Evolutionary conservation across 2,797 vertebrate species (phyloP), one percentile per base, ranked within the genome.

Genomic region (Alauda arvensis): DNA sequence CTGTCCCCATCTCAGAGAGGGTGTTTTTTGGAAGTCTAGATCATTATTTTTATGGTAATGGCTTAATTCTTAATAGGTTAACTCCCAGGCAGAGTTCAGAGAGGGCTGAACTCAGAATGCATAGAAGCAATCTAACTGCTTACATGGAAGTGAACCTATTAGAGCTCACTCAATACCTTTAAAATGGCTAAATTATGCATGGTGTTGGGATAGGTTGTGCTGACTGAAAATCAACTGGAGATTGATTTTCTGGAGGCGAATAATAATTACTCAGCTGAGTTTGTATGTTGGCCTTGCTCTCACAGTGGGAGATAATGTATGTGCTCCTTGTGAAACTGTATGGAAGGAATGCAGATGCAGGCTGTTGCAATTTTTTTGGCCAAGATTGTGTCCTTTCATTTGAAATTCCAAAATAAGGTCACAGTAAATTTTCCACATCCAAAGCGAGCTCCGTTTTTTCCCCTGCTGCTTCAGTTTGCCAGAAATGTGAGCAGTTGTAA

Each of bases 341-440:
- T 33, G 69, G 78, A 87, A 92, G 57, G 83, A 93, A 79, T 67
- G 71, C 76, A 91, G 39, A 81, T 77, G 71, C 43, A 78, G 29
- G 14, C 29, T 66, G 62, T 28, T 75, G 43, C 12, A 59, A n/a
- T 34, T 65, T 76, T 91, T 87, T 60, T 9, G 1, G 60, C 86
- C 75, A 83, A 79, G 39, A 42, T 57, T 70, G 24, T 81, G 52
- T 92, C 8, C 10, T 76, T 92, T 55, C 57, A 34, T 53, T 87
- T 76, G 61, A 79, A 88, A 91, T 76, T 86, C 77, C 34, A 67
- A 84, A 92, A 87, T 25, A 76, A 82, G 53, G 63, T 74, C 75
- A 49, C 42, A 33, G 49, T 34, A 82, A 61, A 43, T 86, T 86
- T 87, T 88, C n/a, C 74, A 75, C 76, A 51, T 79, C 37, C 37